phyloP scores from a whole-genome alignment of 2,888 invertebrate species.

The Prosapia bicincta region DNA sequence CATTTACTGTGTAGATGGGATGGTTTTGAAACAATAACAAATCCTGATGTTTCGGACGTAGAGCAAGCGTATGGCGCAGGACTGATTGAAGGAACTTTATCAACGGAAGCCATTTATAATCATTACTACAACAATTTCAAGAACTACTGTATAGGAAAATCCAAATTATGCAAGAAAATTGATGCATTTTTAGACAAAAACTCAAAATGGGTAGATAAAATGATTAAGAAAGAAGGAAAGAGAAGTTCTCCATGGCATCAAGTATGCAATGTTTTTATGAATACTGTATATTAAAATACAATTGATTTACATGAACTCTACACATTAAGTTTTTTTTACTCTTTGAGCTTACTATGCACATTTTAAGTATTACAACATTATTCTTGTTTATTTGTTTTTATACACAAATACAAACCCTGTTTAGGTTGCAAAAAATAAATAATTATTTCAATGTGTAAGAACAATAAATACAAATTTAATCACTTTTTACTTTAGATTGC shows the following conservation, averaged over 20 bases:
- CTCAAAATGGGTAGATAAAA: not conserved
- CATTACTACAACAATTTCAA: not conserved
- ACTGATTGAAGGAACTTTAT: not conserved
- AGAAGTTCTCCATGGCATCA: constrained; percentile 13
- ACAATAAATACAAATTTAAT: too few species aligned
- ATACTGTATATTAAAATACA: not conserved
- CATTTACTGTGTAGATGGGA: not conserved
- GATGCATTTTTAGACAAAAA: constrained; percentile 9
- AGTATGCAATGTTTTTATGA: not conserved
- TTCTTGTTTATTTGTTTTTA: too few species aligned
- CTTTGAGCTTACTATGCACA: not conserved
- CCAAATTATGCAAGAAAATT: not conserved
- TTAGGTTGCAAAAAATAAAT: too few species aligned
- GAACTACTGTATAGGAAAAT: not conserved
- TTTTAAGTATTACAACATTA: too few species aligned
- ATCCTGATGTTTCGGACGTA: not conserved
- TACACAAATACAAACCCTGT: too few species aligned
- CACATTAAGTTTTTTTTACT: not conserved
- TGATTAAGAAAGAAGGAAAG: not conserved
- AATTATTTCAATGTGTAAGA: too few species aligned
- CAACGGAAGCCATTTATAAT: not conserved
- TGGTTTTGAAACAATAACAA: not conserved
- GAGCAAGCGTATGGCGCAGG: not conserved
- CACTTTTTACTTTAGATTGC: too few species aligned
- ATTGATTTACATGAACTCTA: not conserved